phyloP scores from a whole-genome alignment of 2,113 vertebrate species.

The Gambusia holbrooki region DNA sequence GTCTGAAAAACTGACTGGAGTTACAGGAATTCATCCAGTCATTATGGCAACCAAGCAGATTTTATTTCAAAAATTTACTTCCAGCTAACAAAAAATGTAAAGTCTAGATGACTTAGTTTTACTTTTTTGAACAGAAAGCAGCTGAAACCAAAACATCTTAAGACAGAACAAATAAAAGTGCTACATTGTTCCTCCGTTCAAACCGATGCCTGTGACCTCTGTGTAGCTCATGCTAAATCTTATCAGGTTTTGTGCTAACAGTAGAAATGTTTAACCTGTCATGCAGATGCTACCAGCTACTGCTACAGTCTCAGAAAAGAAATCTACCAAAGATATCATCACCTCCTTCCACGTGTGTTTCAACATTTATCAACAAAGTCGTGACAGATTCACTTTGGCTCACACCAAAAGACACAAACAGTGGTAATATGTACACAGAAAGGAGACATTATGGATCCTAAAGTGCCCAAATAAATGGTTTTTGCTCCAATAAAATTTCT shows the following conservation, averaged over 20 bases:
- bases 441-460: conserved; percentile 58
- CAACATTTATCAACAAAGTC: conserved; percentile 53
- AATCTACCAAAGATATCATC: conserved; percentile 64
- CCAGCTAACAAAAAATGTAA: background rate
- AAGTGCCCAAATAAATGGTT: conserved; percentile 68
- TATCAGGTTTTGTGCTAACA: conserved; percentile 61
- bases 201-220: background rate
- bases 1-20: background rate
- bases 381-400: conserved; percentile 68
- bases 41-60: background rate
- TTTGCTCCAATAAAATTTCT: conserved; percentile 40
- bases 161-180: conserved; percentile 35
- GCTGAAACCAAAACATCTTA: conserved; percentile 14
- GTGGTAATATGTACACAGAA: conserved; percentile 56
- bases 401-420: conserved; percentile 64
- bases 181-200: conserved; percentile 53
- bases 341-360: conserved; percentile 39
- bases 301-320: conserved; percentile 70
- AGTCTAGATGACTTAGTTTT: background rate
- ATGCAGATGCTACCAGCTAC: conserved; percentile 79
- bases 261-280: conserved; percentile 53
- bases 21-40: background rate
- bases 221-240: conserved; percentile 61
- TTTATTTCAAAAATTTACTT: no score
- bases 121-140: background rate